Conservation (phyloP, 2,113 vertebrate genomes). For the Centropristis striata region DNA sequence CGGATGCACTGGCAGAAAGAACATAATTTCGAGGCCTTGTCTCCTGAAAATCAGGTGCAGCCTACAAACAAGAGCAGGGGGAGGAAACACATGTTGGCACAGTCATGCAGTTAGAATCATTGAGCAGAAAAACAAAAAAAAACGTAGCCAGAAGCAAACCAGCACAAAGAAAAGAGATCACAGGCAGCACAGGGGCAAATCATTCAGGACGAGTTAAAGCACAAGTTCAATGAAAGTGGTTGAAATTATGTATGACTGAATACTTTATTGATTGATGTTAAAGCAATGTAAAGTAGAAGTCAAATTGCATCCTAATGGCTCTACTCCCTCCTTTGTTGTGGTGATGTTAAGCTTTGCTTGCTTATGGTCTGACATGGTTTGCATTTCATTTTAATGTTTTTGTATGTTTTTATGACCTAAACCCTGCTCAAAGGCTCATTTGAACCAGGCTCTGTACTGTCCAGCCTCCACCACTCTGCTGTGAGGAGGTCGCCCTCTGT, state of each 20-base stretch:
- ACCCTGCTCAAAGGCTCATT: neutral
- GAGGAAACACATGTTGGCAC: constrained; percentile 43
- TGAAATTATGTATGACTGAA: neutral
- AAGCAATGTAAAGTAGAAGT: neutral
- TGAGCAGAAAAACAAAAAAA: constrained; percentile 22
- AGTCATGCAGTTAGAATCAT: constrained; percentile 55
- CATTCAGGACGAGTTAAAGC: neutral
- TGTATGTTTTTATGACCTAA: no score
- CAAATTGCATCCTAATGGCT: neutral
- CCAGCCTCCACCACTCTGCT: neutral
- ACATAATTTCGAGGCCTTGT: constrained; percentile 98
- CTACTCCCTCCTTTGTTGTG: neutral
- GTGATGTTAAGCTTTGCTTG: neutral
- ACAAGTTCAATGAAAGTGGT: neutral
- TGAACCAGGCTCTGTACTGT: neutral
- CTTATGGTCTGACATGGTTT: neutral
- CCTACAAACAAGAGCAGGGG: constrained; percentile 83
- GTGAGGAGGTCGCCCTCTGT: neutral
- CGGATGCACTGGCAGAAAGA: constrained; percentile 97
- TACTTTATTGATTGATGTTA: neutral
- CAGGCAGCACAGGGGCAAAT: neutral
- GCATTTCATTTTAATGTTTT: neutral
- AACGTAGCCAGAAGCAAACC: neutral
- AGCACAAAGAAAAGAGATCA: neutral
- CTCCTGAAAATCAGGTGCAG: constrained; percentile 98